Conservation (phyloP, 2,797 vertebrate genomes). For the Eospalax fontanierii region DNA sequence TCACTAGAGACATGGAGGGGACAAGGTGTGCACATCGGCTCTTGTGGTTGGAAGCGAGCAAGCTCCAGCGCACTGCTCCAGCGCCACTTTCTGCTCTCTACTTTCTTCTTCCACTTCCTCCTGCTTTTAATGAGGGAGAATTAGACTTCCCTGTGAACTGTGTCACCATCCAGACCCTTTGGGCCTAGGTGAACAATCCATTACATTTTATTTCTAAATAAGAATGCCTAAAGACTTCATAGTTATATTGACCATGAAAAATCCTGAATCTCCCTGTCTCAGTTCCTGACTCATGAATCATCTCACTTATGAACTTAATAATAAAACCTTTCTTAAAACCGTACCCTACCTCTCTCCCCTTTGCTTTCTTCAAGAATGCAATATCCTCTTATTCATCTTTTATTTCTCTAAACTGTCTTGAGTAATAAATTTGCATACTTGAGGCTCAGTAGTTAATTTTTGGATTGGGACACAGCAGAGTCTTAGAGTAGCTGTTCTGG, state of each 20-base stretch:
- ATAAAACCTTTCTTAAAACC: not conserved
- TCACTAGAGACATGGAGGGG: not conserved
- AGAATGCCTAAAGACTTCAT: constrained; percentile 56
- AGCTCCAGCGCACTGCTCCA: not conserved
- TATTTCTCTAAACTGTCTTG: not conserved
- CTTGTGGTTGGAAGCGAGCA: not conserved
- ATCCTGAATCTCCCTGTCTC: constrained; percentile 23
- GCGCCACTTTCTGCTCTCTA: not conserved
- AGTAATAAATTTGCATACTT: constrained; percentile 23
- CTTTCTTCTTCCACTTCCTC: not conserved
- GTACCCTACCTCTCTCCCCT: not conserved
- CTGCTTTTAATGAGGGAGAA: constrained; percentile 2
- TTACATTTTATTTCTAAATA: constrained; percentile 59
- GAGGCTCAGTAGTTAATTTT: constrained; percentile 40
- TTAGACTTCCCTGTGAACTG: not conserved
- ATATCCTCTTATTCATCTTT: constrained; percentile 66
- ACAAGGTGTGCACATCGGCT: not conserved
- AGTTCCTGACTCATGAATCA: constrained; percentile 9
- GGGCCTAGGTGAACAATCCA: not conserved
- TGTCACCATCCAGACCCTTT: not conserved
- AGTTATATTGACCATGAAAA: constrained; percentile 15
- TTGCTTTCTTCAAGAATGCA: not conserved
- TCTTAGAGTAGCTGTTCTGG: not conserved
- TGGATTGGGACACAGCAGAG: not conserved
- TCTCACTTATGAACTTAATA: constrained; percentile 55